These are phyloP conservation scores for Drosophila flavopinicola DNA, from an alignment of 2,888 invertebrate genomes.

Conservation along the genomic window DNA sequence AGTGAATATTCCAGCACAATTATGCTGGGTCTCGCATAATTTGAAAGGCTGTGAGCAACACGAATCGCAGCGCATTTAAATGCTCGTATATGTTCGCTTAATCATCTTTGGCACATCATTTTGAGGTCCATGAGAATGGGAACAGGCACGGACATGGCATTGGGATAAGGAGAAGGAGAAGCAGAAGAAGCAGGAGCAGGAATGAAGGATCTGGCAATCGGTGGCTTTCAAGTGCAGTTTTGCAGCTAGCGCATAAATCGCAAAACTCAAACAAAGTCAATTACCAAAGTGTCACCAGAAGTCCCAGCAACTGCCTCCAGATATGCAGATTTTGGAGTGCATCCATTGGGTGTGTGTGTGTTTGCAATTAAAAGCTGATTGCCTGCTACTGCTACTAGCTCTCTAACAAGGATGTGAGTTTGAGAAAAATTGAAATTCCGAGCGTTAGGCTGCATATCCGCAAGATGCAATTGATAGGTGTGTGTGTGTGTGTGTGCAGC, in stretches of 20 bases:
- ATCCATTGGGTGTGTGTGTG: conserved; percentile 4
- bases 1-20: conserved; percentile 58
- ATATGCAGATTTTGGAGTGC: conserved; percentile 7
- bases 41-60: conserved; percentile 59
- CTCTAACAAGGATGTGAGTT: conserved; percentile 35
- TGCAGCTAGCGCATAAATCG: conserved; percentile 33
- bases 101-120: conserved; percentile 69
- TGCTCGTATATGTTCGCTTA: conserved; percentile 37
- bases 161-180: neutral
- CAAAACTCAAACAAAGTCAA: conserved; percentile 62
- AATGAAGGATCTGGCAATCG: conserved; percentile 14
- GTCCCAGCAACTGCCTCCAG: conserved; percentile 35
- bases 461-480: conserved; percentile 58
- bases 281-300: conserved; percentile 61
- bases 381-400: conserved; percentile 54
- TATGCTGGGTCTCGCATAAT: conserved; percentile 56
- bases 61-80: conserved; percentile 44
- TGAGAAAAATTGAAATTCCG: conserved; percentile 68
- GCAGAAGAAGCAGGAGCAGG: neutral
- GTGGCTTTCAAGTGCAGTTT: conserved; percentile 23
- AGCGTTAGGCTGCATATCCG: conserved; percentile 48
- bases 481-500: conserved; percentile 30
- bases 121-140: conserved; percentile 26
- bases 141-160: neutral
- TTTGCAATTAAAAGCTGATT: conserved; percentile 83